Base-by-base conservation (phyloP, 2,113 vertebrate genomes). In the Cathartes aura region DNA sequence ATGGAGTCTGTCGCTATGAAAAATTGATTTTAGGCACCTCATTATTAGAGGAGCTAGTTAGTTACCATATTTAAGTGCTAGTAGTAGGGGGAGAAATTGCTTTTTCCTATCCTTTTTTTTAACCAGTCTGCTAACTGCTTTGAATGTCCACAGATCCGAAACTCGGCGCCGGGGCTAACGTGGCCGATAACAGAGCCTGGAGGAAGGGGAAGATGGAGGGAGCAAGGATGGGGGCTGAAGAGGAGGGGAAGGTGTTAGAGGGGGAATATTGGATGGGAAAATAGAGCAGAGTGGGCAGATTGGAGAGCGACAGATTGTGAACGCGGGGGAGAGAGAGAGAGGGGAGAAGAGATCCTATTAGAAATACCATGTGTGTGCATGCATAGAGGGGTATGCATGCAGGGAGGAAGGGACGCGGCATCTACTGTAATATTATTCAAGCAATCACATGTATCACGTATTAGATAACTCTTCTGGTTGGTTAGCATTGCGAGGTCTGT, bases 271-370 rank as follows among this genome's bases (percentile, higher is more conserved):
- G 94, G 94, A 97, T 94, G 91, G 97, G 93, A 96, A 97, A 96
- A 95, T 96, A 95, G 96, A 96, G 95, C 96, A 91, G 95, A 95
- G 96, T 90, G 96, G 94, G 94, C 91, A 97, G 96, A 97, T 96
- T 96, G 95, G 95, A 96, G 91, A 96, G 93, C 70, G 97, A 96
- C 91, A 97, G 97, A 97, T 96, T 96, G 96, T 87, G 95, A 95
- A 95, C 96, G 96, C 92, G 83, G 94, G 94, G 89, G 95, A 93
- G 94, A 96, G 92, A 70, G 83, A 76, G 45, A 47, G 56, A 53
- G 90, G 23, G 82, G 89, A 83, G 90, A 72, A 89, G 80, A 86
- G 95, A 90, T 92, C 90, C 89, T 92, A 97, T 97, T 88, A 96
- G 94, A 92, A 96, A 87, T 91, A 90, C 89, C 88, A 63, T 93